Base-by-base conservation (phyloP, 2,888 invertebrate species). In the Gibbula magus region DNA sequence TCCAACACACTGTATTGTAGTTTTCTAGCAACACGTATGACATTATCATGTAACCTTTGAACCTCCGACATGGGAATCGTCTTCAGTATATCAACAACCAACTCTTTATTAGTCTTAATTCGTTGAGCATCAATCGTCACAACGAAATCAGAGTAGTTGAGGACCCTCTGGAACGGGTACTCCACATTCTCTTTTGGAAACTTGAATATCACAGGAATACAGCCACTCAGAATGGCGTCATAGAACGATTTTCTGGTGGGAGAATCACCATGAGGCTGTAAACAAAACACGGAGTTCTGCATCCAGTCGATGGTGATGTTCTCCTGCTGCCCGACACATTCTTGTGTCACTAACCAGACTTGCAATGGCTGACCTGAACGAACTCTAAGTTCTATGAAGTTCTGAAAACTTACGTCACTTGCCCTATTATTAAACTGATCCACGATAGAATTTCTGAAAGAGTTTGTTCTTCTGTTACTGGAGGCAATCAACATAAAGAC, bases 161-260 rank as follows among this genome's bases (percentile, higher is more conserved):
- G 74, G 8, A n/a, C 56, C 22, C 77, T 70, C 29, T 84, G 77
- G 80, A 89, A 90, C 39, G 89, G 88, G 79, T 86, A 88, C 32
- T 78, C 81, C 35, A 85, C 83, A 8, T 39, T 35, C 4, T 78
- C 56, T 8, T 77, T 67, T 18, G 77, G 70, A 0, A 61, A 53
- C 25, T 85, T 67, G 29, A 75, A 75, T 25, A 61, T 29, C 16
- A 86, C 86, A 2, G 86, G 86, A n/a, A 86, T 83, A 70, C 86
- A 86, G 18, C 86, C 86, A 77, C 80, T 79, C 20, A 84, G 56
- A 20, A 86, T 61, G 53, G 81, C 66, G 77, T 86, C 86, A 35
- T 86, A 86, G 78, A 86, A 83, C 32, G 86, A 86, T 77, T 86
- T 86, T n/a, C 86, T 54, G 0, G 86, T 86, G 20, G 86, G 86